A percentile compares a stretch with the other conserved stretches of the same genome.
phyloP scores from a whole-genome alignment of 2,113 vertebrate species.

The Tautogolabrus adspersus region DNA sequence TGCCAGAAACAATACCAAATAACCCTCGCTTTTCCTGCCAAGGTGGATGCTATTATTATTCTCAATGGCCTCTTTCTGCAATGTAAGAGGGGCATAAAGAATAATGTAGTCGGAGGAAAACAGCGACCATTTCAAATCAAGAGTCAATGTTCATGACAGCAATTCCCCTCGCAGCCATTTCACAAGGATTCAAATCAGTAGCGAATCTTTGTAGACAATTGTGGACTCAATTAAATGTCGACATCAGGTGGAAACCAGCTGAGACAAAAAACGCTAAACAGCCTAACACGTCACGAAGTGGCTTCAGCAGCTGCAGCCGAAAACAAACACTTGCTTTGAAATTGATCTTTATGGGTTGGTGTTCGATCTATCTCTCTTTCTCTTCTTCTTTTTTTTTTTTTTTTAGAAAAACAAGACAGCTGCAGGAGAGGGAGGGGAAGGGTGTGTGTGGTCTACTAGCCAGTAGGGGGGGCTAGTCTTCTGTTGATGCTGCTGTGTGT shows the following conservation, averaged over 20 bases:
- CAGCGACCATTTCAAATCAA: constrained; percentile 41
- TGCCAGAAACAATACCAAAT: constrained; percentile 36
- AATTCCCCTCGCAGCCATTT: constrained; percentile 49
- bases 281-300: constrained; percentile 34
- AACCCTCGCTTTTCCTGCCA: constrained; percentile 5
- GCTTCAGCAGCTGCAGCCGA: constrained; percentile 40
- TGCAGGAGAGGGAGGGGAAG: constrained; percentile 5
- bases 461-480: constrained; percentile 75
- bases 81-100: neutral
- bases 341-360: constrained; percentile 58
- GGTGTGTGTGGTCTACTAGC: neutral
- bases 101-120: constrained; percentile 11
- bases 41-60: constrained; percentile 46
- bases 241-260: constrained; percentile 42
- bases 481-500: constrained; percentile 26
- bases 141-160: constrained; percentile 40
- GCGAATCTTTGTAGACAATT: constrained; percentile 19
- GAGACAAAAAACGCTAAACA: constrained; percentile 37
- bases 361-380: constrained; percentile 52
- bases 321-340: constrained; percentile 62
- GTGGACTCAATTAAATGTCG: constrained; percentile 47
- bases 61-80: constrained; percentile 39
- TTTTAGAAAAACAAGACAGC: constrained; percentile 55
- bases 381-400: neutral
- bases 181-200: constrained; percentile 39